phyloP scores from a whole-genome alignment of 1,140 invertebrate genomes.

The Ooceraea biroi region DNA sequence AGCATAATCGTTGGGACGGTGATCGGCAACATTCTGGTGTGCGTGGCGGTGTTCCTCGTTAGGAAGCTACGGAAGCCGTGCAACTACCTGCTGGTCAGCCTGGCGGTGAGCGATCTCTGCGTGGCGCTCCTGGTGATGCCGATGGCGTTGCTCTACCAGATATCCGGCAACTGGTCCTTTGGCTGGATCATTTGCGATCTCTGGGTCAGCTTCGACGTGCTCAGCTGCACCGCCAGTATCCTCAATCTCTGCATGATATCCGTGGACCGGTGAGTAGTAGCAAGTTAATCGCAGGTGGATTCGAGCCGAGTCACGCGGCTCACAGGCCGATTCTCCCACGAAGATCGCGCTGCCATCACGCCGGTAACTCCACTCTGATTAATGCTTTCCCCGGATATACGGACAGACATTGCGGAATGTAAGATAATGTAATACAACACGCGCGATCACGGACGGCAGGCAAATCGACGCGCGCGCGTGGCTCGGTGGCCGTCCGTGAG shows the following conservation, averaged over 20 bases:
- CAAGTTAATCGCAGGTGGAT: conserved; percentile 11
- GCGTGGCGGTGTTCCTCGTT: conserved; percentile 94
- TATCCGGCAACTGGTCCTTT: conserved; percentile 94
- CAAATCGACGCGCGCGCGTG: not conserved
- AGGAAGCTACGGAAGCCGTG: conserved; percentile 93
- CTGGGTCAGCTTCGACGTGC: conserved; percentile 94
- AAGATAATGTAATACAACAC: conserved; percentile 9
- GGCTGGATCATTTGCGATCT: conserved; percentile 94
- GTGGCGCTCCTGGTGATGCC: conserved; percentile 94
- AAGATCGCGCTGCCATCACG: not conserved
- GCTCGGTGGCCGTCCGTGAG: not conserved
- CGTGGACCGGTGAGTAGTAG: conserved; percentile 89
- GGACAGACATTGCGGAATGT: not conserved
- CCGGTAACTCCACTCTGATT: not conserved
- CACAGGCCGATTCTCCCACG: not conserved
- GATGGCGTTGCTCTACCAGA: conserved; percentile 93
- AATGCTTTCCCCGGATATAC: not conserved
- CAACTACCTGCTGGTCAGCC: conserved; percentile 95
- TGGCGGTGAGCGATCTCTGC: conserved; percentile 95
- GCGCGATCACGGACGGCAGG: not conserved
- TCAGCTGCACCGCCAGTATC: conserved; percentile 95
- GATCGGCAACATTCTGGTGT: conserved; percentile 96
- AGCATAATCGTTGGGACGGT: conserved; percentile 93
- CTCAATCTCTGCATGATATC: conserved; percentile 97
- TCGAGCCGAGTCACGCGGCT: not conserved